Evolutionary conservation across 30 jellyfish, hydroid and myxozoan genomes (phyloP).

Genomic region (Cassiopea xamachana): DNA sequence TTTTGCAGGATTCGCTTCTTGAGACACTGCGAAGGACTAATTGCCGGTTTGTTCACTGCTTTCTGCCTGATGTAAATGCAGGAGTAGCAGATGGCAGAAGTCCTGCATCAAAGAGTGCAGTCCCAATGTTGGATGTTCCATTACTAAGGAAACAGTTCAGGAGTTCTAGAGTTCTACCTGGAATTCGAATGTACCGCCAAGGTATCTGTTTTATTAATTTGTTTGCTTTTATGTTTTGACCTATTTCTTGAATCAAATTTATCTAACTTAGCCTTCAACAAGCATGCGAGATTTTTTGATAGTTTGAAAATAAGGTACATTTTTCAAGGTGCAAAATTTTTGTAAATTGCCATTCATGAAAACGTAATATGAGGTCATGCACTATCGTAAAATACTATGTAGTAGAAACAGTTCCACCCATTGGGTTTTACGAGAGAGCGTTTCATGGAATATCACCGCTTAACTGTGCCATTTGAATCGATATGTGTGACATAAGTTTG

Average conservation of each 20-base stretch:
- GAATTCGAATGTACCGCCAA: constrained; percentile 89
- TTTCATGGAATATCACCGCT: no score
- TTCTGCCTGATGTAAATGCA: constrained; percentile 85
- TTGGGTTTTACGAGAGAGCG: no score
- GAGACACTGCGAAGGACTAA: constrained; percentile 89
- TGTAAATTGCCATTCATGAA: no score
- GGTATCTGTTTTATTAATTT: constrained; percentile 60
- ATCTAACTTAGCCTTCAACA: neutral
- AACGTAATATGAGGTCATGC: no score
- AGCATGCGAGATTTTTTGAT: no score
- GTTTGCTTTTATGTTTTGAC: neutral
- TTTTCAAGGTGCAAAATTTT: no score
- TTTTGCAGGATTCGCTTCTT: constrained; percentile 82
- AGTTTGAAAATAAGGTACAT: no score
- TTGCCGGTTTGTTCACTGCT: constrained; percentile 92
- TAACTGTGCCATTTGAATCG: no score
- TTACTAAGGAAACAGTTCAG: constrained; percentile 90
- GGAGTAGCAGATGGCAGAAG: constrained; percentile 75
- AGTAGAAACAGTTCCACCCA: no score
- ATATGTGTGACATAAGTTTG: no score
- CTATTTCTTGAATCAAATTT: neutral
- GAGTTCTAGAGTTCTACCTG: constrained; percentile 83
- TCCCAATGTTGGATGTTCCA: constrained; percentile 79
- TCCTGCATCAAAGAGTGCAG: constrained; percentile 52
- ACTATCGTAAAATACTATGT: no score